phyloP scores from a whole-genome alignment of 2,113 vertebrate species.

The Vulpes vulpes region DNA sequence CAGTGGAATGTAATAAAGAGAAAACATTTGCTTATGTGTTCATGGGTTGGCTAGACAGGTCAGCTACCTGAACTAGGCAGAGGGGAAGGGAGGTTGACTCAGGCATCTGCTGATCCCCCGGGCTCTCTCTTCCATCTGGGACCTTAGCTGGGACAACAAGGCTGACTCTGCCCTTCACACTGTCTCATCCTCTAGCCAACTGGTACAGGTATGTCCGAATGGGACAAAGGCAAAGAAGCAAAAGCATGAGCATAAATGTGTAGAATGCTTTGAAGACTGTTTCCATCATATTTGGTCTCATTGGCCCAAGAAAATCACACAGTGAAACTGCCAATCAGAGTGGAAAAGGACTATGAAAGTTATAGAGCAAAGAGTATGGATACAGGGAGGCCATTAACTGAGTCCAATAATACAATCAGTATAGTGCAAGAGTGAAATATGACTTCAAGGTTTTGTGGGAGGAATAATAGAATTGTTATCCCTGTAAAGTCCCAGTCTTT shows the following conservation, averaged over 20 bases:
- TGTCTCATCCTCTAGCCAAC: background rate
- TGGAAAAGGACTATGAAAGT: background rate
- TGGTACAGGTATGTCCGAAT: too few species aligned
- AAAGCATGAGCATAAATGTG: background rate
- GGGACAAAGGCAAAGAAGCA: background rate
- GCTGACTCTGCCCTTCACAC: background rate
- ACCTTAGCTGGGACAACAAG: background rate
- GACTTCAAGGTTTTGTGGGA: background rate
- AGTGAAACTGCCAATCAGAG: background rate
- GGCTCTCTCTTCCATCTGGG: background rate
- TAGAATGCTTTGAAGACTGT: background rate
- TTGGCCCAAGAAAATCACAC: background rate
- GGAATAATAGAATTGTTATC: background rate
- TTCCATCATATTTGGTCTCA: background rate
- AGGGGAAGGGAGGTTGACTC: background rate
- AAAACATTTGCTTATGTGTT: background rate
- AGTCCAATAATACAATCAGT: background rate
- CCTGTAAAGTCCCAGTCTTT: background rate
- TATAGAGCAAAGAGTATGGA: background rate
- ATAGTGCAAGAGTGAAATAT: background rate
- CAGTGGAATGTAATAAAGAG: background rate
- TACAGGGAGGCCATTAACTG: background rate
- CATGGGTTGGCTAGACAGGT: background rate
- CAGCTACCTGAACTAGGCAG: background rate
- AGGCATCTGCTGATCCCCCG: background rate